Evolutionary conservation across 1,140 invertebrate species (phyloP), one percentile per base, ranked within the genome.

Genomic region (Carposina sasakii): DNA sequence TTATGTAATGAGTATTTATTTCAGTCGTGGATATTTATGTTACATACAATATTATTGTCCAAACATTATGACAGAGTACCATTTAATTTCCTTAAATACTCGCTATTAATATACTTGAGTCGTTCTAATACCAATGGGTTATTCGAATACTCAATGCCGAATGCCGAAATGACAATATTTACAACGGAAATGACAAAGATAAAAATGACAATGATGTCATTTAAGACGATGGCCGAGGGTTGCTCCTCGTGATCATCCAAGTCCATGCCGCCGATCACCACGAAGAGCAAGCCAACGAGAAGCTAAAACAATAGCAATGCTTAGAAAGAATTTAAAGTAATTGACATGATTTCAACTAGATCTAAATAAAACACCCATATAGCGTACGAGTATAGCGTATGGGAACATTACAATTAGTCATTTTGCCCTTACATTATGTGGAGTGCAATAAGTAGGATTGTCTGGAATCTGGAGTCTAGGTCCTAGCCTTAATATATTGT

Each of bases 131-230:
- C 66, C 9, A 90, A 69, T 1, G 90, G 89, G 66, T 87, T 88
- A 57, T 88, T 91, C 3, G 90, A 89, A 74, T 90, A 90, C 71
- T 94, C 91, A 53, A 95, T 92, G 31, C 93, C 92, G 66, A 95
- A 94, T 21, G 91, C 91, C 28, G 92, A 93, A 63, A 94, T 93
- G 10, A 94, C 87, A 34, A 95, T 89, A 70, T 95, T 95, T 13
- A 91, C 85, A 23, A 93, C 85, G 12, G 92, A 92, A 71, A 94
- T 94, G 12, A 93, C 61, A 72, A 95, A 94, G 59, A 95, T 87
- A 57, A 93, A 88, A 63, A 93, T 88, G 31, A 94, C 86, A 53
- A 93, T 93, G 50, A 93, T 65, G 72, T 95, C 92, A 76, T 95
- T 95, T 50, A 94, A 86, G 49, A 94, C 88, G 42, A 90, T 74